Percentiles rank a stretch among this genome's conserved stretches.
Conservation (phyloP, 2,797 vertebrate genomes). For the Apogon hyalosoma region DNA sequence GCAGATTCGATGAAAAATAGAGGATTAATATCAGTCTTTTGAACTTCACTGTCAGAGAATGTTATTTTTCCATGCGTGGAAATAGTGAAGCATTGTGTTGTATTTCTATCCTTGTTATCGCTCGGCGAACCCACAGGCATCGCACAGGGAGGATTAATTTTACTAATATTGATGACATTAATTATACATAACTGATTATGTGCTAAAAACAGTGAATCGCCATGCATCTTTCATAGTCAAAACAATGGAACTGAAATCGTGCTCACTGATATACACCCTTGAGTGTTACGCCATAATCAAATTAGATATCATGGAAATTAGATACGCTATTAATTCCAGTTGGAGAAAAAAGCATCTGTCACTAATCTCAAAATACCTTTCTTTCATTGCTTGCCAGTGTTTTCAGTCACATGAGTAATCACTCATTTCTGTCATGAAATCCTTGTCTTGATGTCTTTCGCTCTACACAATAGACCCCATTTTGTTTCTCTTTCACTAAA, state of each 20-base stretch:
- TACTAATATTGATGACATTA: constrained; percentile 69
- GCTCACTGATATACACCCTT: constrained; percentile 31
- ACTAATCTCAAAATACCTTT: constrained; percentile 34
- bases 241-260: constrained; percentile 53
- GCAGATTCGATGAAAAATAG: constrained; percentile 42
- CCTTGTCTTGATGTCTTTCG: background rate
- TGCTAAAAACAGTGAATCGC: constrained; percentile 50
- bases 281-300: constrained; percentile 40
- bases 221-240: constrained; percentile 53
- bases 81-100: constrained; percentile 47
- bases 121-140: constrained; percentile 22
- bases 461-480: constrained; percentile 3
- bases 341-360: constrained; percentile 16
- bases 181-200: constrained; percentile 69
- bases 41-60: constrained; percentile 21
- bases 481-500: background rate
- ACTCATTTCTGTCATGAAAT: background rate
- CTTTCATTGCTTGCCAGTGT: constrained; percentile 3
- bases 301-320: constrained; percentile 60
- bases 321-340: constrained; percentile 27
- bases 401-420: background rate
- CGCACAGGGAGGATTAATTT: constrained; percentile 49
- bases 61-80: constrained; percentile 17
- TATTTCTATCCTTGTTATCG: constrained; percentile 54
- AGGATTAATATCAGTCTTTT: constrained; percentile 38